Percentiles rank a stretch among this genome's conserved stretches.
phyloP scores from a whole-genome alignment of 2,888 invertebrate species.

The Ariolimax columbianus region DNA sequence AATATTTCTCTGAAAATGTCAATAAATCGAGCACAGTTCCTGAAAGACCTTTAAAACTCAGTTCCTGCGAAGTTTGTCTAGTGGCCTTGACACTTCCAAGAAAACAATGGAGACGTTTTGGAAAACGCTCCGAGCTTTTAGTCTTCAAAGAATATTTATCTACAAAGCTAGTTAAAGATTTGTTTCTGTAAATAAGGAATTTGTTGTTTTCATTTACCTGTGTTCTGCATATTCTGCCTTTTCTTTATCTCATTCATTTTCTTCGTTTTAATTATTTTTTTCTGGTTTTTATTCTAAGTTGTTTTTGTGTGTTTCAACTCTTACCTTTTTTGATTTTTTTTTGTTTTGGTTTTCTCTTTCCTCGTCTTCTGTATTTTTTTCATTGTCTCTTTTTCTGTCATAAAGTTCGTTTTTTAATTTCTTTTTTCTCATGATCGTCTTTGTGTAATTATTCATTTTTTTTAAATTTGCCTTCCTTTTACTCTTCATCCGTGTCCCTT shows the following conservation, averaged over 20 bases:
- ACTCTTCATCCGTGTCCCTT: background rate
- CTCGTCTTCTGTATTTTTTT: background rate
- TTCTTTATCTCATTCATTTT: constrained; percentile 4
- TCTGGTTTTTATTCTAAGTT: too few species aligned
- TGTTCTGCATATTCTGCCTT: background rate
- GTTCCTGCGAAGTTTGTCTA: background rate
- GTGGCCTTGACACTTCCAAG: background rate
- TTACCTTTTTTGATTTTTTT: too few species aligned
- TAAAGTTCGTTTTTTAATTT: too few species aligned
- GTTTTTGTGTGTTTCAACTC: too few species aligned
- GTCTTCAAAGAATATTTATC: constrained; percentile 7
- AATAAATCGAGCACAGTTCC: background rate
- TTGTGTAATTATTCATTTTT: background rate
- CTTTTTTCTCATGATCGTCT: too few species aligned
- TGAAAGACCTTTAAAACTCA: background rate
- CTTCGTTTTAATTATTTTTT: too few species aligned
- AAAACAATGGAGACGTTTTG: background rate
- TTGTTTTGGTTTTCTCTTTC: too few species aligned
- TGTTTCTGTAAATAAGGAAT: background rate
- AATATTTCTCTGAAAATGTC: background rate
- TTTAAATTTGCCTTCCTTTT: background rate
- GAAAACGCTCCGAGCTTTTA: background rate
- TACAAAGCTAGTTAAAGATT: background rate
- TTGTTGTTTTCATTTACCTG: background rate
- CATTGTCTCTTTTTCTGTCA: too few species aligned